Percentiles rank a stretch among this genome's conserved stretches.
Conservation (phyloP, 2,113 vertebrate species). For the Ploceus nigricollis region DNA sequence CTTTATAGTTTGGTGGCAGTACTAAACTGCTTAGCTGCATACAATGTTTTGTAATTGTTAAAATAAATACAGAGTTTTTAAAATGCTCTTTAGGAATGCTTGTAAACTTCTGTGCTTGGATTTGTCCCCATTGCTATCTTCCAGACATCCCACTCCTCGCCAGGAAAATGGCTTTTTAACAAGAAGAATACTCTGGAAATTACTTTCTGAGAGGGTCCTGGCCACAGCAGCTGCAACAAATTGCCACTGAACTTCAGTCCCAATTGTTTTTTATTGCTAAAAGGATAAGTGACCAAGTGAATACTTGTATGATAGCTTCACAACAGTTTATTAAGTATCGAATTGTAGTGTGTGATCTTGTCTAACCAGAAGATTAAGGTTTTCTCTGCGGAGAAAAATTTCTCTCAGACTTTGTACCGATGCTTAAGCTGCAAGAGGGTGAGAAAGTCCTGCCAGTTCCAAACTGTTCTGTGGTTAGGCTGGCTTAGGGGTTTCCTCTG, state of each 20-base stretch:
- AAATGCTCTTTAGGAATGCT: conserved; percentile 61
- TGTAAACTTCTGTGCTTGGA: conserved; percentile 41
- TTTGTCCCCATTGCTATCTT: conserved; percentile 56
- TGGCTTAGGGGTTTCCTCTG: background rate
- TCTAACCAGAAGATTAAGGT: conserved; percentile 50
- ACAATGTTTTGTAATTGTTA: conserved; percentile 54
- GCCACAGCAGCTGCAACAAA: conserved; percentile 63
- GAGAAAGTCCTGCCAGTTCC: background rate
- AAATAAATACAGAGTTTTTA: conserved; percentile 52
- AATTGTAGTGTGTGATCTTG: background rate
- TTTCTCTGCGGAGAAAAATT: conserved; percentile 28
- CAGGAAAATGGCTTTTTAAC: conserved; percentile 71
- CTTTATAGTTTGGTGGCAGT: conserved; percentile 14
- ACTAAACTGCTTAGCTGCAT: conserved; percentile 13
- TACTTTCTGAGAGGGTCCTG: conserved; percentile 48
- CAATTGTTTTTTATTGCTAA: conserved; percentile 47
- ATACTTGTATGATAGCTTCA: background rate
- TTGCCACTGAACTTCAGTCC: conserved; percentile 39
- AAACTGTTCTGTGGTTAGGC: background rate
- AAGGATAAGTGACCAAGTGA: conserved; percentile 44
- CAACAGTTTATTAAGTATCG: conserved; percentile 32
- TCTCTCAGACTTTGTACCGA: background rate
- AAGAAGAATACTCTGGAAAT: conserved; percentile 66
- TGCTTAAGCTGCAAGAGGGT: background rate
- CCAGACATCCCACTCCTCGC: conserved; percentile 33